Percentiles rank a stretch among this genome's conserved stretches.
Evolutionary conservation across 2,113 vertebrate species (phyloP).

Genomic region (Hippopotamus amphibius): DNA sequence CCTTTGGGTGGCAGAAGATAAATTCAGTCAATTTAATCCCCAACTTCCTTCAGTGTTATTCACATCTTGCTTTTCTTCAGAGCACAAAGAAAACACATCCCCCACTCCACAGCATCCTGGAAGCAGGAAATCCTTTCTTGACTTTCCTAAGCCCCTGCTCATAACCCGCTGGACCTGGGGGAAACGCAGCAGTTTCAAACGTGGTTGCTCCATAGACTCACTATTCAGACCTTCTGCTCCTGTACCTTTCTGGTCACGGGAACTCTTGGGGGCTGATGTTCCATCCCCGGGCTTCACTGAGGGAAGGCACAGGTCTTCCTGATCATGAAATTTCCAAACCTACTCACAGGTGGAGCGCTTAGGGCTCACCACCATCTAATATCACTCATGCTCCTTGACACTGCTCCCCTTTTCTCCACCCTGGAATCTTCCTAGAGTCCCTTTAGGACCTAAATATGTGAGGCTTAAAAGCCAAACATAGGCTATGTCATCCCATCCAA

Average conservation of each 20-base stretch:
- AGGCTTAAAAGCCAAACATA: neutral
- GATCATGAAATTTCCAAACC: neutral
- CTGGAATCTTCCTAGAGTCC: neutral
- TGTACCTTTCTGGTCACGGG: neutral
- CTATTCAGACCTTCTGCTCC: neutral
- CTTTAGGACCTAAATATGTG: neutral
- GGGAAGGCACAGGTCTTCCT: neutral
- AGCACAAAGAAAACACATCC: neutral
- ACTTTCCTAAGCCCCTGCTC: neutral
- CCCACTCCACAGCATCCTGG: neutral
- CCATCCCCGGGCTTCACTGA: neutral
- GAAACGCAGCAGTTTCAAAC: neutral
- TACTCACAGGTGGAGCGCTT: accelerated
- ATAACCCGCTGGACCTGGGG: too few species aligned
- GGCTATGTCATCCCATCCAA: neutral
- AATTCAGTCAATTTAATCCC: neutral
- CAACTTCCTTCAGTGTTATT: neutral
- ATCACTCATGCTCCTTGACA: neutral
- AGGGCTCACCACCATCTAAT: neutral
- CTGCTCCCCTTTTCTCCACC: neutral
- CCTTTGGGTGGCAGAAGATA: neutral
- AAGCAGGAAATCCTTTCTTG: neutral
- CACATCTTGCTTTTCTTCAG: neutral
- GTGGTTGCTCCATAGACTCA: too few species aligned
- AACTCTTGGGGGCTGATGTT: neutral